Evolutionary conservation across 2,797 vertebrate species (phyloP).

Genomic region (Chaunax sp.): DNA sequence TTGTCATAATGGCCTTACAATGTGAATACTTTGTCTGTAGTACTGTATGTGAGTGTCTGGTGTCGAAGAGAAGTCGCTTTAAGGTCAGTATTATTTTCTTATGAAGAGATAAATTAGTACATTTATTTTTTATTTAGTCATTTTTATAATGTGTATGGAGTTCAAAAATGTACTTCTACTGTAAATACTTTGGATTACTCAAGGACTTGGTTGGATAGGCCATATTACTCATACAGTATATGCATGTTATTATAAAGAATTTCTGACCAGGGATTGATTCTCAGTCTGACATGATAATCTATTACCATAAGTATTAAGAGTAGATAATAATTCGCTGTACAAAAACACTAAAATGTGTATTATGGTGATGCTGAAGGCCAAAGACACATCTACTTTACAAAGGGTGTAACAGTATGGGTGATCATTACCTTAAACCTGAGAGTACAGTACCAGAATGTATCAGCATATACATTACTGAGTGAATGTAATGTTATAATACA

Average conservation of each 20-base stretch:
- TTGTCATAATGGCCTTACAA: slow-evolving; percentile 80
- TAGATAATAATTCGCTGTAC: slow-evolving; percentile 61
- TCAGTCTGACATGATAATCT: slow-evolving; percentile 70
- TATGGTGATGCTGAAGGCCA: slow-evolving; percentile 78
- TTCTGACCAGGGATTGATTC: slow-evolving; percentile 64
- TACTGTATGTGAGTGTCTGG: slow-evolving; percentile 70
- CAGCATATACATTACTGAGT: slow-evolving; percentile 69
- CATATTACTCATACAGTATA: slow-evolving; percentile 76
- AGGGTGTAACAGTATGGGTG: slow-evolving; percentile 62
- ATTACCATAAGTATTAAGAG: slow-evolving; percentile 65
- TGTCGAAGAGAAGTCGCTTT: slow-evolving; percentile 78
- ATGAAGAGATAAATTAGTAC: slow-evolving; percentile 82
- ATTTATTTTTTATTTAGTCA: slow-evolving; percentile 84
- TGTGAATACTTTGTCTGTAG: slow-evolving; percentile 76
- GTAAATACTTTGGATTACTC: slow-evolving; percentile 79
- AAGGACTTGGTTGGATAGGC: slow-evolving; percentile 71
- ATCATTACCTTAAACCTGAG: slow-evolving; percentile 68
- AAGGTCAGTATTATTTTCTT: slow-evolving; percentile 83
- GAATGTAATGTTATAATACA: slow-evolving; percentile 75
- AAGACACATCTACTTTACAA: slow-evolving; percentile 74
- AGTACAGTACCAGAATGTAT: slow-evolving; percentile 75
- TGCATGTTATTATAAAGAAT: slow-evolving; percentile 76
- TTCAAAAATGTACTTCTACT: slow-evolving; percentile 71
- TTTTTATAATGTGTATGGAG: slow-evolving; percentile 80
- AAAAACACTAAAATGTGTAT: slow-evolving; percentile 67